Percentiles rank a stretch among this genome's conserved stretches.
These are phyloP conservation scores for Pachyrhynchus sulphureomaculatus DNA, from an alignment of 1,140 invertebrate species.

Conservation along the genomic window DNA sequence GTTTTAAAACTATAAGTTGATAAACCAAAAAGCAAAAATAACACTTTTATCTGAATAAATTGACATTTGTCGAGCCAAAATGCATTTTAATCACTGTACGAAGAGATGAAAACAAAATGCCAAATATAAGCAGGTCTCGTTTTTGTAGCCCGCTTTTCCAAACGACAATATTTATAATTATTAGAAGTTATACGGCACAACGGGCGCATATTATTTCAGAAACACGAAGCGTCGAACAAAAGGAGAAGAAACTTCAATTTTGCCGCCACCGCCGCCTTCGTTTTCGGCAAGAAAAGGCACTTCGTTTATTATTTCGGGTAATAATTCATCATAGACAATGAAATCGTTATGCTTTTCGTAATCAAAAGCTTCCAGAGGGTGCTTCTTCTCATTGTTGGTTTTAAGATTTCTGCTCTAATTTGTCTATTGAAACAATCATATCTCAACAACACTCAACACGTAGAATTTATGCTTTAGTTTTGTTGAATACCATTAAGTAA, in stretches of 20 bases:
- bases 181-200: constrained; percentile 8
- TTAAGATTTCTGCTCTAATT: constrained; percentile 15
- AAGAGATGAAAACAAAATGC: neutral
- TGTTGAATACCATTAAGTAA: neutral
- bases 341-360: constrained; percentile 14
- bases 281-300: constrained; percentile 3
- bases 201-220: constrained; percentile 6
- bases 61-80: no score
- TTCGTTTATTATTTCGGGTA: constrained; percentile 20
- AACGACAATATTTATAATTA: constrained; percentile 22
- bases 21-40: no score
- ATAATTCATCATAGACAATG: constrained; percentile 23
- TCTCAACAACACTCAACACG: neutral
- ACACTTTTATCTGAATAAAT: no score
- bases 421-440: constrained; percentile 9
- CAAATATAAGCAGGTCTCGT: neutral
- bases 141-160: neutral
- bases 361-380: neutral
- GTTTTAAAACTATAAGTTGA: no score
- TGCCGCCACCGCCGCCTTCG: neutral
- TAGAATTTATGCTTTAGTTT: neutral
- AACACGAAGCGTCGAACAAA: constrained; percentile 10
- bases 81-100: neutral
- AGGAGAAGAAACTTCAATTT: constrained; percentile 9
- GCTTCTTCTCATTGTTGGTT: constrained; percentile 18